Evolutionary conservation across 2,113 vertebrate species (phyloP), one percentile per base, ranked within the genome.

Genomic region (Catagonus wagneri): DNA sequence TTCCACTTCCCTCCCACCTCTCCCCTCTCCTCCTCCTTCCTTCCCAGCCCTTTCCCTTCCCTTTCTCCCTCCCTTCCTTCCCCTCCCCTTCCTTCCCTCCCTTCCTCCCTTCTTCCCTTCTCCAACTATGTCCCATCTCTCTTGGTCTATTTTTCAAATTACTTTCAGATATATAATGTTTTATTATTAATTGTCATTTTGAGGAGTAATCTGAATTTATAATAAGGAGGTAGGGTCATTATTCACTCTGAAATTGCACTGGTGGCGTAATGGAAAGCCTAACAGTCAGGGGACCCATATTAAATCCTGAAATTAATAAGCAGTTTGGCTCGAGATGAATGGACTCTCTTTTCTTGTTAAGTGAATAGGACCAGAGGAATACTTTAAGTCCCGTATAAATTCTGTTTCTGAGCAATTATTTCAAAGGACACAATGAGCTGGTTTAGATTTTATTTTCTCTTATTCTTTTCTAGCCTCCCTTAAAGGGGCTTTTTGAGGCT

Each of bases 361-460:
- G 44, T 39, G 34, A 95, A 7, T 36, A 75, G 61, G 44, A 13
- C 22, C 15, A 58, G 50, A 75, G 22, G 50, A 34, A 84, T 69
- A 76, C 23, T 72, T 72, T 36, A 69, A 22, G 5, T 20, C 52
- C 61, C 52, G 83, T 74, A 29, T 68, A 60, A 88, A 89, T 69
- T 80, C 50, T 80, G 25, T 81, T 89, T 80, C 78, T 91, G n/a
- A 94, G 44, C 27, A 36, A 68, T 80, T 93, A 88, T 87, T 92
- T 93, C 69, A 90, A 88, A 93, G 32, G 39, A 78, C 32, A 76
- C 29, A n/a, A 29, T 61, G 60, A 83, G 36, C 34, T 74, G n/a
- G n/a, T 19, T 25, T 61, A 29, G 16, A 81, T 71, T 93, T 93
- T 63, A 83, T 32, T 56, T 12, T 66, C 81, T 20, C 32, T 81